phyloP scores from a whole-genome alignment of 2,113 vertebrate species.

The Cepphus grylle region DNA sequence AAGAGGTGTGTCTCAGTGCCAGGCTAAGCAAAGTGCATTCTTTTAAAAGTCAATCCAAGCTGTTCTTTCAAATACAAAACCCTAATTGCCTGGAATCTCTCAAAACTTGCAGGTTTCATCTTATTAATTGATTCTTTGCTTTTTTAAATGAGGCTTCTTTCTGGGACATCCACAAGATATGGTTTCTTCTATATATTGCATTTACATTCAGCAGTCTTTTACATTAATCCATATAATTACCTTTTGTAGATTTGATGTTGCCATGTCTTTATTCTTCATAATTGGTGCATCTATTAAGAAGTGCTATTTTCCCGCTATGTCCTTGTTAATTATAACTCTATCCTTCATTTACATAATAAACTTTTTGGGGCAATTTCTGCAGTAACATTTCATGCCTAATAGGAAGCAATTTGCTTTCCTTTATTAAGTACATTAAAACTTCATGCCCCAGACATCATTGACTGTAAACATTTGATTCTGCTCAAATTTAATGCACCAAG shows the following conservation, averaged over 20 bases:
- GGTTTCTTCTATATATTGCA: neutral
- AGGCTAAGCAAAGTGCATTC: neutral
- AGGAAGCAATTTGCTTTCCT: conserved; percentile 80
- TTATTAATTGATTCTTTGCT: conserved; percentile 34
- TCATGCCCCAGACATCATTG: conserved; percentile 75
- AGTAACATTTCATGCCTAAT: conserved; percentile 76
- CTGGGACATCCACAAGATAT: neutral
- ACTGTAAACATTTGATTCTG: conserved; percentile 80
- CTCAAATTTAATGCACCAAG: conserved; percentile 80
- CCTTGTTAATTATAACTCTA: conserved; percentile 69
- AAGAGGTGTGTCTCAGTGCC: fast-evolving
- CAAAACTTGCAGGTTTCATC: neutral
- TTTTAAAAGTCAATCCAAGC: neutral
- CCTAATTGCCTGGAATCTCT: conserved; percentile 14
- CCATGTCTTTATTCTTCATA: conserved; percentile 62
- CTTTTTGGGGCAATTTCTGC: conserved; percentile 69
- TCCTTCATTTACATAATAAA: conserved; percentile 72
- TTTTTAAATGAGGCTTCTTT: conserved; percentile 23
- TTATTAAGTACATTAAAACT: conserved; percentile 82
- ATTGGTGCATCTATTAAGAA: conserved; percentile 66
- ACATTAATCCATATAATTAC: conserved; percentile 55
- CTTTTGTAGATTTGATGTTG: conserved; percentile 49
- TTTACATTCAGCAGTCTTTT: conserved; percentile 18
- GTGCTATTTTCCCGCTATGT: conserved; percentile 66
- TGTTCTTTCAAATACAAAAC: neutral